Evolutionary conservation across 2,113 vertebrate genomes (phyloP), one percentile per base, ranked within the genome.

Genomic region (Antechinus stuartii): DNA sequence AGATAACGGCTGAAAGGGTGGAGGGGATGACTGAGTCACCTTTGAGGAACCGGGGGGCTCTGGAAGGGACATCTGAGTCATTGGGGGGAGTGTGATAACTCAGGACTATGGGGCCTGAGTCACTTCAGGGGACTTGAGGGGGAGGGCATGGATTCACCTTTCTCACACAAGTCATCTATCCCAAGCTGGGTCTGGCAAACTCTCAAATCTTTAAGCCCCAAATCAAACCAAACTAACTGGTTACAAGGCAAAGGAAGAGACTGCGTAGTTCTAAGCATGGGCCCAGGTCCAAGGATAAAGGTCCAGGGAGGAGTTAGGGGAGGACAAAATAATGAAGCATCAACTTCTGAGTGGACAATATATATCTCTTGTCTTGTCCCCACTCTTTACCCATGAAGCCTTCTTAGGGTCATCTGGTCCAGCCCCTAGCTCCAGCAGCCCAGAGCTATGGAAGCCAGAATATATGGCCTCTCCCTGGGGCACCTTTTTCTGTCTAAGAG

Each of bases 41-140:
- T 84, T 42, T n/a, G 68, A 84, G 68, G 68, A 84, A 84, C n/a
- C 23, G n/a, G 19, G 68, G 68, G 68, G 68, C 35, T 42, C 7
- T 84, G 68, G 19, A 84, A 84, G 68, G 68, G n/a, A 35, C 2
- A 1, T 84, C 68, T 84, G 68, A 84, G 68, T 84, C 68, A 84
- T 8, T 84, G 42, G n/a, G n/a, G 22, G 68, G 68, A n/a, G 68
- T 42, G 19, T 84, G 16, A 42, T 42, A 84, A n/a, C 2, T 19
- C n/a, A 42, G n/a, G 55, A 92, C 93, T 61, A 6, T 24, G 9
- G 89, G 95, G 92, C 8, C 94, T 98, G 98, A 98, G 95, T 98
- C 98, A 98, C 95, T 94, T 97, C 93, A 93, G 97, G 19, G 93
- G 92, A 96, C 27, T 53, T 95, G 96, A 49, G 95, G 96, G 97